A percentile compares a stretch with the other conserved stretches of the same genome.
phyloP scores from a whole-genome alignment of 2,113 vertebrate genomes.

The Vulpes vulpes region DNA sequence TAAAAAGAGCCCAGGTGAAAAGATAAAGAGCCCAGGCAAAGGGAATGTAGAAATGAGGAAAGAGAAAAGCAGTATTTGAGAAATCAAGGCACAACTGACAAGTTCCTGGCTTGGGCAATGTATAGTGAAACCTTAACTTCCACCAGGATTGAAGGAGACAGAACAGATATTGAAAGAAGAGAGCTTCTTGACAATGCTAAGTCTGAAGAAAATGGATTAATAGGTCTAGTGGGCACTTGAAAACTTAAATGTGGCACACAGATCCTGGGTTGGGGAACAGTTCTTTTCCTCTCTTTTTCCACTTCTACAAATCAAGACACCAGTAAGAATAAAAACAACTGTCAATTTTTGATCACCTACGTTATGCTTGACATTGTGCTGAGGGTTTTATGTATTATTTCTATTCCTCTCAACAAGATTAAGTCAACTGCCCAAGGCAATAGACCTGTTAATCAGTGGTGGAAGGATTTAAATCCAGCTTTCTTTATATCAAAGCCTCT shows the following conservation, averaged over 20 bases:
- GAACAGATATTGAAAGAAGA: slow-evolving; percentile 2
- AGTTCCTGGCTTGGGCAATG: not conserved
- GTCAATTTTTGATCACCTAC: not conserved
- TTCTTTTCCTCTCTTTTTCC: not conserved
- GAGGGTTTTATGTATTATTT: not conserved
- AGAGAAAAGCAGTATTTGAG: not conserved
- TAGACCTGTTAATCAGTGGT: not conserved
- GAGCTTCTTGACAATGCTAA: not conserved
- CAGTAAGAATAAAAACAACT: not conserved
- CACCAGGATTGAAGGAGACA: not conserved
- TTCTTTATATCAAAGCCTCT: slow-evolving; percentile 23
- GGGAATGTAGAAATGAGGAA: not conserved
- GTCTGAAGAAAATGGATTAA: slow-evolving; percentile 31
- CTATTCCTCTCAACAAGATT: slow-evolving; percentile 25
- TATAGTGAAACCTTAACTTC: not conserved
- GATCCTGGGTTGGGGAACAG: not conserved
- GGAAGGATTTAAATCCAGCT: not conserved
- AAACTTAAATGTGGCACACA: slow-evolving; percentile 33
- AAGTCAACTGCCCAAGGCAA: slow-evolving; percentile 21
- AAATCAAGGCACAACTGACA: slow-evolving; percentile 3
- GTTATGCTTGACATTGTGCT: not conserved
- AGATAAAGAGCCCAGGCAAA: not conserved
- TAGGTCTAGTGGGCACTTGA: not conserved
- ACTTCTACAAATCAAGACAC: slow-evolving; percentile 9
- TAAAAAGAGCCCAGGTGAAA: not conserved